These are phyloP conservation scores for Drosophila mulleri DNA, from an alignment of 2,888 invertebrate species.

Conservation along the genomic window DNA sequence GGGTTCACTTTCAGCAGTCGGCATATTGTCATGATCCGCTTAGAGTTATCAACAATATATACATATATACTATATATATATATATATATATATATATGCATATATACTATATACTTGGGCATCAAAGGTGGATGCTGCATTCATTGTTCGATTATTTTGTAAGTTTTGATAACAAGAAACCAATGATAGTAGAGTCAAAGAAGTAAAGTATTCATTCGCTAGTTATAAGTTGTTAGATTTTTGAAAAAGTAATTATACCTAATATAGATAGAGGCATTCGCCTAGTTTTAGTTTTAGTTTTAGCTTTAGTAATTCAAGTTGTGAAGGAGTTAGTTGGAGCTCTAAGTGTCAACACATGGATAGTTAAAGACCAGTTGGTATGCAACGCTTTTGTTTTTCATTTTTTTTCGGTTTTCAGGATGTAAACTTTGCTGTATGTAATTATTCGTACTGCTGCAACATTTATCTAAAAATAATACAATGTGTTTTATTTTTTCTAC, in stretches of 20 bases:
- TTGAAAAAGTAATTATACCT: constrained; percentile 23
- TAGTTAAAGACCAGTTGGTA: constrained; percentile 27
- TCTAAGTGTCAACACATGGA: constrained; percentile 27
- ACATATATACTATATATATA: neutral
- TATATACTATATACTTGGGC: constrained; percentile 4
- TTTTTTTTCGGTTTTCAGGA: neutral
- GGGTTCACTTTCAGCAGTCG: constrained; percentile 34
- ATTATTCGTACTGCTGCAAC: constrained; percentile 54
- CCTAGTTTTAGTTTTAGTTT: neutral
- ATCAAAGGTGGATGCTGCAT: constrained; percentile 5
- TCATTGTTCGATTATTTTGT: constrained; percentile 20
- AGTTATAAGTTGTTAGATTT: constrained; percentile 3
- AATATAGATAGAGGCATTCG: constrained; percentile 14
- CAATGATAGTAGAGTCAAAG: constrained; percentile 50
- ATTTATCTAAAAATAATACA: constrained; percentile 74
- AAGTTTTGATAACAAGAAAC: constrained; percentile 56
- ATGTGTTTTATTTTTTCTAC: constrained; percentile 24
- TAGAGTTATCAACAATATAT: constrained; percentile 12
- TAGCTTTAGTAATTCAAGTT: constrained; percentile 19
- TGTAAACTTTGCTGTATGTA: constrained; percentile 26
- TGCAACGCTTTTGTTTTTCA: constrained; percentile 2
- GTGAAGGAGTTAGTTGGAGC: constrained; percentile 20
- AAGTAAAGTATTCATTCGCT: constrained; percentile 7
- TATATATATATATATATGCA: neutral
- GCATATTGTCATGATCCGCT: constrained; percentile 27